A percentile compares a stretch with the other conserved stretches of the same genome.
Evolutionary conservation across 2,113 vertebrate species (phyloP).

Genomic region (Hemicordylus capensis): DNA sequence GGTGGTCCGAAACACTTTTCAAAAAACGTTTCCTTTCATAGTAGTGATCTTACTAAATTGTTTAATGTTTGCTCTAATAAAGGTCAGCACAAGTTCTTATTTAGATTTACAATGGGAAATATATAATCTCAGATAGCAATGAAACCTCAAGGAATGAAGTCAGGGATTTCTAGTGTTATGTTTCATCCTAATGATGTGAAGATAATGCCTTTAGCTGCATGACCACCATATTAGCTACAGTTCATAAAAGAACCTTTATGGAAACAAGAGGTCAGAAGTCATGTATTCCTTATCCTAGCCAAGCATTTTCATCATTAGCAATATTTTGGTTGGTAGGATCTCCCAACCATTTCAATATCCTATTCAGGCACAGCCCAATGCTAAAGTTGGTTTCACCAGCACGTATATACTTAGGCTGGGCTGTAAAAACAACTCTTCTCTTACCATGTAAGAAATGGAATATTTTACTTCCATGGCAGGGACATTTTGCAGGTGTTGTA

Average conservation of each 20-base stretch:
- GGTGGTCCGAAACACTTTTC: constrained; percentile 82
- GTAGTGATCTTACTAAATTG: constrained; percentile 79
- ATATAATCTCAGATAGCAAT: constrained; percentile 62
- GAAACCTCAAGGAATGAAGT: constrained; percentile 66
- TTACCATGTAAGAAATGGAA: neutral
- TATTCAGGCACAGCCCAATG: neutral
- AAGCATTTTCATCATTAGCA: constrained; percentile 47
- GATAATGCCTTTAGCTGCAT: constrained; percentile 79
- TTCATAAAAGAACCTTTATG: constrained; percentile 72
- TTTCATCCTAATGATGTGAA: constrained; percentile 78
- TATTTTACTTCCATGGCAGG: neutral
- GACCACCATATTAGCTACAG: constrained; percentile 75
- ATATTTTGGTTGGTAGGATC: constrained; percentile 49
- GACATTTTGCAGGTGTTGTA: neutral
- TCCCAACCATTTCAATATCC: constrained; percentile 5
- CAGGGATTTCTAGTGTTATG: constrained; percentile 65
- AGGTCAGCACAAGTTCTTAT: constrained; percentile 80
- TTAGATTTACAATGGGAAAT: constrained; percentile 80
- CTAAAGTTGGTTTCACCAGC: neutral
- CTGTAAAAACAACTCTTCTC: constrained; percentile 31
- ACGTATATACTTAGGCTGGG: neutral
- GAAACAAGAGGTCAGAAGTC: constrained; percentile 69
- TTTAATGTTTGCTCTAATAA: constrained; percentile 78
- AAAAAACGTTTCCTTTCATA: constrained; percentile 68
- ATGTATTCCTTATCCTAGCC: constrained; percentile 52